Evolutionary conservation across 2,113 vertebrate species (phyloP).

Genomic region (Antennarius striatus): DNA sequence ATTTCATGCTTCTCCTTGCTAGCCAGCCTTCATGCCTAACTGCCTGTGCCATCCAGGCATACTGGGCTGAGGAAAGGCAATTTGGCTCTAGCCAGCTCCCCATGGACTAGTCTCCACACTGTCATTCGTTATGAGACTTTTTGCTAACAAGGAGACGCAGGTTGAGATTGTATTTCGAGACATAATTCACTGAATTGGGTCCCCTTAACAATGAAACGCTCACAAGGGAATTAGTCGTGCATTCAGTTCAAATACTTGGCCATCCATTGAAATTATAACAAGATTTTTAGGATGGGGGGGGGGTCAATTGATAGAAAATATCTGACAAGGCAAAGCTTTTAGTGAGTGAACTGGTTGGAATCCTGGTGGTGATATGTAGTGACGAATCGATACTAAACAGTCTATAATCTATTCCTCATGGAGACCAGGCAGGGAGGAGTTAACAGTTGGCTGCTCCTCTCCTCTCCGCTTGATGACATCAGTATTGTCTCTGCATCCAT

Average conservation of each 20-base stretch:
- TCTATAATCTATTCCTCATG: conserved; percentile 26
- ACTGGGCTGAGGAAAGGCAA: conserved; percentile 63
- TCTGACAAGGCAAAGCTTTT: conserved; percentile 10
- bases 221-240: conserved; percentile 15
- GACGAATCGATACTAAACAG: conserved; percentile 35
- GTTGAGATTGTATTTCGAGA: conserved; percentile 52
- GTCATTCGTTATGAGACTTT: conserved; percentile 68
- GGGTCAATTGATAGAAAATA: conserved; percentile 10
- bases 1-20: conserved; percentile 60
- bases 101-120: conserved; percentile 59
- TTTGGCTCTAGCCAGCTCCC: conserved; percentile 68
- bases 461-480: conserved; percentile 79
- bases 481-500: conserved; percentile 83
- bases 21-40: conserved; percentile 67
- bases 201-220: conserved; percentile 30
- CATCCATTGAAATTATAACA: not conserved
- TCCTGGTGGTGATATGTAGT: conserved; percentile 30
- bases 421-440: conserved; percentile 64
- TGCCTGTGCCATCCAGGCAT: conserved; percentile 64
- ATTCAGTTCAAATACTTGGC: conserved; percentile 6
- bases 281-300: conserved; percentile 9
- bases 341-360: conserved; percentile 21
- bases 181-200: conserved; percentile 53
- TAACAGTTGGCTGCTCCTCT: conserved; percentile 63
- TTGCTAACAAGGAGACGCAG: conserved; percentile 60